Percentiles rank a stretch among this genome's conserved stretches.
Conservation (phyloP, 2,888 invertebrate genomes). For the Phyllotreta cruciferae region DNA sequence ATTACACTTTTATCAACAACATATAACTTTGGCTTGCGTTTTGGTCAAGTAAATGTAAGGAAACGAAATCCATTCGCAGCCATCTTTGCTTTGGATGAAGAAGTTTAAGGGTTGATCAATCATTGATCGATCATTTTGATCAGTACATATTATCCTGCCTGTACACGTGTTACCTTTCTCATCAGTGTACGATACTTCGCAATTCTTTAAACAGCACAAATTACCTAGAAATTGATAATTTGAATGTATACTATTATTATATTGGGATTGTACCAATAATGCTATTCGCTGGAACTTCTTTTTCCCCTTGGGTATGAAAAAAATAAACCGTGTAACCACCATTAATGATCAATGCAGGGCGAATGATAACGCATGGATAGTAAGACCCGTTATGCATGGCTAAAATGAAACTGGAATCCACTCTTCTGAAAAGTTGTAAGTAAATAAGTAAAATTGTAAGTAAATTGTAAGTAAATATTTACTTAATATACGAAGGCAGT, state of each 20-base stretch:
- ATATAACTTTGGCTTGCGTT: constrained; percentile 29
- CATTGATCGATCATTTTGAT: constrained; percentile 4
- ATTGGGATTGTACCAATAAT: constrained; percentile 24
- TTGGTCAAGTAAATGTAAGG: constrained; percentile 36
- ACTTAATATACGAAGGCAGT: constrained; percentile 24
- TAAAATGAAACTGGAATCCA: constrained; percentile 35
- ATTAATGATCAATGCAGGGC: constrained; percentile 22
- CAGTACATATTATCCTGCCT: constrained; percentile 29
- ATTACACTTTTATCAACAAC: constrained; percentile 2
- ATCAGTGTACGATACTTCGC: constrained; percentile 32
- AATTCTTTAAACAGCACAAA: constrained; percentile 31
- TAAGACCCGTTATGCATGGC: constrained; percentile 31
- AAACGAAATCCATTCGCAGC: constrained; percentile 34
- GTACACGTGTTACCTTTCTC: constrained; percentile 21
- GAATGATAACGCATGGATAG: constrained; percentile 35
- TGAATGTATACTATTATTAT: background rate
- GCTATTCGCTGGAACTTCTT: constrained; percentile 31
- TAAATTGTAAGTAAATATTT: background rate
- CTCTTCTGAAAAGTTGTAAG: constrained; percentile 29
- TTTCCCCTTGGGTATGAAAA: constrained; percentile 36
- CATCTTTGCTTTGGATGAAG: constrained; percentile 25
- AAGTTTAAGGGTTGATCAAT: constrained; percentile 31
- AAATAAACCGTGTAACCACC: constrained; percentile 38
- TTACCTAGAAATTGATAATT: constrained; percentile 28
- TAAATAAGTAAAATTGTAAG: background rate